Conservation (phyloP, 2,113 vertebrate species). For the Pithys albifrons region DNA sequence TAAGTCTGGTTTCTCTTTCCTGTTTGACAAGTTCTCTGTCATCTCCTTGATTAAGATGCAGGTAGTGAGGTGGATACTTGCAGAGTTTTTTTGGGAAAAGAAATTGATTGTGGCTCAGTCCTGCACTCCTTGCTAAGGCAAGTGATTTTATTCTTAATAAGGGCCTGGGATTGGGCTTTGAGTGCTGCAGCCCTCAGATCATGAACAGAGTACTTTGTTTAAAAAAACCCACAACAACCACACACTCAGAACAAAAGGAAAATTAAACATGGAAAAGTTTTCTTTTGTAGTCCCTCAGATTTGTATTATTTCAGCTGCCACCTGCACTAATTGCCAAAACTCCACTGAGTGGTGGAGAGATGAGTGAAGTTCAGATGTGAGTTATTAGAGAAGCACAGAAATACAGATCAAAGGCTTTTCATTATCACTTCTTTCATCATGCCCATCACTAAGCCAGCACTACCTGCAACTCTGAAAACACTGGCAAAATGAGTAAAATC, state of each 20-base stretch:
- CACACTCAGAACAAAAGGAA: background rate
- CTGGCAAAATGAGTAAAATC: background rate
- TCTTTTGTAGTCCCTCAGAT: background rate
- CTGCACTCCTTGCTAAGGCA: background rate
- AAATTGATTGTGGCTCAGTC: accelerated
- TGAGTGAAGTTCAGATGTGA: background rate
- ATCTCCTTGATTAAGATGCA: background rate
- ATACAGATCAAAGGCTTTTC: background rate
- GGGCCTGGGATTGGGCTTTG: background rate
- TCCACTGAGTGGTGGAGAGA: background rate
- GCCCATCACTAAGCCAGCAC: background rate
- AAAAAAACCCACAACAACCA: accelerated
- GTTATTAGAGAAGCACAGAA: background rate
- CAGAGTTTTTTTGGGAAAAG: background rate
- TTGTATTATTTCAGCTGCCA: background rate
- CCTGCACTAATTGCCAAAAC: background rate
- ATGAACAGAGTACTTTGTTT: background rate
- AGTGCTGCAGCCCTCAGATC: background rate
- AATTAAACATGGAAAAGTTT: background rate
- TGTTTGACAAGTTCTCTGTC: background rate
- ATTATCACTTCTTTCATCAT: background rate
- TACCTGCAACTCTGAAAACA: background rate
- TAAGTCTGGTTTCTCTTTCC: background rate
- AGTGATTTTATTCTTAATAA: background rate
- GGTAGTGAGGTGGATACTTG: background rate